Percentiles rank a stretch among this genome's conserved stretches.
These are phyloP conservation scores for Limanda limanda DNA, from an alignment of 2,113 vertebrate species.

Conservation along the genomic window DNA sequence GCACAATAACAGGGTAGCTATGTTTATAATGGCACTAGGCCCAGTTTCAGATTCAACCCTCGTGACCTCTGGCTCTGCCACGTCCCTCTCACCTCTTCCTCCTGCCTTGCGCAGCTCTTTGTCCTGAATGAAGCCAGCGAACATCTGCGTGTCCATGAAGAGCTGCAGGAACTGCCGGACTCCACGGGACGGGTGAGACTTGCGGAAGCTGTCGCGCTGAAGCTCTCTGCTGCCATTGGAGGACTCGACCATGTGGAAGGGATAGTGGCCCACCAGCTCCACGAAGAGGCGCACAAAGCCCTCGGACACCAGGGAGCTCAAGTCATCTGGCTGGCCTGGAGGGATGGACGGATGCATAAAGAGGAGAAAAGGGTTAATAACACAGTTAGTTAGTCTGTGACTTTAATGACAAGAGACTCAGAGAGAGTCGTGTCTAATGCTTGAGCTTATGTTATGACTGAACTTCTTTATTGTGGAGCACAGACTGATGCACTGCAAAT, in stretches of 20 bases:
- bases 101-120: conserved; percentile 90
- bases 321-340: conserved; percentile 69
- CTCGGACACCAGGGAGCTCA: conserved; percentile 91
- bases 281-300: conserved; percentile 96
- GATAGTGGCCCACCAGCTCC: conserved; percentile 95
- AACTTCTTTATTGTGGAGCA: neutral
- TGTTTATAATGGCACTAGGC: too few relatives aligned
- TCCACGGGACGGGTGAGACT: conserved; percentile 90
- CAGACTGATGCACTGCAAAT: neutral
- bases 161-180: conserved; percentile 93
- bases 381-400: too few relatives aligned
- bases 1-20: too few relatives aligned
- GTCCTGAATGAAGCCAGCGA: conserved; percentile 97
- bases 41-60: too few relatives aligned
- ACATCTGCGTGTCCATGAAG: conserved; percentile 99
- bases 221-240: conserved; percentile 85
- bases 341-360: neutral
- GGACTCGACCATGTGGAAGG: conserved; percentile 89
- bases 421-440: too few relatives aligned
- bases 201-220: conserved; percentile 91
- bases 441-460: too few relatives aligned
- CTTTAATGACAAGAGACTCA: neutral
- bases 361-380: neutral
- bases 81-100: conserved; percentile 83
- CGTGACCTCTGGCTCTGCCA: neutral